These are phyloP conservation scores for Haliclystus octoradiatus DNA, from an alignment of 30 jellyfish, hydroid and myxozoan species.

Conservation along the genomic window DNA sequence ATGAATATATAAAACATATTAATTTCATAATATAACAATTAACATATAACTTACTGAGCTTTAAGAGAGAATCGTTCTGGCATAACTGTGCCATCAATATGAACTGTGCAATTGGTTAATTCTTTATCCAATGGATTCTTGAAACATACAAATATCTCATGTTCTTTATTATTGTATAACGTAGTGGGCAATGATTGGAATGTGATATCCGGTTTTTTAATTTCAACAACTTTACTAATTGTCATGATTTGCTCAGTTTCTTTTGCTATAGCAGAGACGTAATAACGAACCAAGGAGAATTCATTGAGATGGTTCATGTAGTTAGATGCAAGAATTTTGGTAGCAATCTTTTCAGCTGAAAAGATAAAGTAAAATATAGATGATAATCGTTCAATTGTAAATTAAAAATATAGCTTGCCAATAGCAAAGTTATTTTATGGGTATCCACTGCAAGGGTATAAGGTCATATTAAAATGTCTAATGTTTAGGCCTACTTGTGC, in stretches of 20 bases:
- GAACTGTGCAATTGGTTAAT: conserved; percentile 37
- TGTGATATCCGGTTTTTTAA: conserved; percentile 37
- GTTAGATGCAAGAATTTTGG: conserved; percentile 28
- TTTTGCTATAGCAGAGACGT: conserved; percentile 29
- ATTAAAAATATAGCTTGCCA: background rate
- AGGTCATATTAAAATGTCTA: too few species aligned
- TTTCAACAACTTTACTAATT: conserved; percentile 25
- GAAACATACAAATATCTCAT: conserved; percentile 14
- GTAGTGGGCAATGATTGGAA: conserved; percentile 13
- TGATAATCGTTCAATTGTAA: background rate
- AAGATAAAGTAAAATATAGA: conserved; percentile 1
- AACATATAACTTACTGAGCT: conserved; percentile 10
- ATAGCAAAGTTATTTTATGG: background rate
- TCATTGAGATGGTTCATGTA: conserved; percentile 57
- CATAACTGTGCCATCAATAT: conserved; percentile 74
- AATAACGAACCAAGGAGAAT: conserved; percentile 45
- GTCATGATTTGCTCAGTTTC: conserved; percentile 51
- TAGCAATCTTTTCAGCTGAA: conserved; percentile 29
- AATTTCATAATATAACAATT: background rate
- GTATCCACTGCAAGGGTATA: background rate
- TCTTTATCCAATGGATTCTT: conserved; percentile 40
- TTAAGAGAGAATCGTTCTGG: conserved; percentile 30
- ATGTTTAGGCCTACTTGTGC: too few species aligned
- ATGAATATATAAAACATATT: background rate
- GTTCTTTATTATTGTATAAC: conserved; percentile 16